Evolutionary conservation across 1,140 invertebrate genomes (phyloP).

Genomic region (Halesus radiatus): DNA sequence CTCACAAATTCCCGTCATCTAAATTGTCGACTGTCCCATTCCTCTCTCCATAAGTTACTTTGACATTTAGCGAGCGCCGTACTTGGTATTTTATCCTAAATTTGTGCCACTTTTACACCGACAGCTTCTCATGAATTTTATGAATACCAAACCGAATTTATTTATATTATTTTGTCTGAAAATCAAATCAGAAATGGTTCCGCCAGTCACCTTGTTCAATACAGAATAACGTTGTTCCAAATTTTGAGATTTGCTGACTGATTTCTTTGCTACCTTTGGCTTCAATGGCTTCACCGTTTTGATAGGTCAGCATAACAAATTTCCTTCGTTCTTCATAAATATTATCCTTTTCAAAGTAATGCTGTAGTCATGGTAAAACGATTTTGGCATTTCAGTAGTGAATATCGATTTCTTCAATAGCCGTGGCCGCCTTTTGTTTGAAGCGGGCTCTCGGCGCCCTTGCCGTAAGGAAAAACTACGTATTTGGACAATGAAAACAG

Average conservation of each 20-base stretch:
- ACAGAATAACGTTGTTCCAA: background rate
- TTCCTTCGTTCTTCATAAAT: background rate
- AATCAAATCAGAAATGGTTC: no score
- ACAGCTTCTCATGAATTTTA: background rate
- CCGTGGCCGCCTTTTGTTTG: background rate
- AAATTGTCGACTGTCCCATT: background rate
- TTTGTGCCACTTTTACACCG: background rate
- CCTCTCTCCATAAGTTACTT: background rate
- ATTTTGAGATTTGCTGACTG: background rate
- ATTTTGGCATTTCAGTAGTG: slow-evolving; percentile 31
- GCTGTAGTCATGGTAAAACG: no score
- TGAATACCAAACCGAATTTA: no score
- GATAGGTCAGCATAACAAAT: background rate
- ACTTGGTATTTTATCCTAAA: background rate
- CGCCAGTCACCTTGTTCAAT: no score
- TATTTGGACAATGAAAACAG: background rate
- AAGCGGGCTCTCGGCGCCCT: background rate
- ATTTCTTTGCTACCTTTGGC: background rate
- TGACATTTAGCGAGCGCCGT: background rate
- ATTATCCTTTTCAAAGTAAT: no score
- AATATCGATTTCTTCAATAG: slow-evolving; percentile 12
- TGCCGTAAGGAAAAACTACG: background rate
- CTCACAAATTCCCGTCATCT: background rate
- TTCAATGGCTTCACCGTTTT: background rate
- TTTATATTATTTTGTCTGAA: no score